These are phyloP conservation scores for Ditylenchus weischeri DNA, from an alignment of 2,888 invertebrate genomes.

Conservation along the genomic window DNA sequence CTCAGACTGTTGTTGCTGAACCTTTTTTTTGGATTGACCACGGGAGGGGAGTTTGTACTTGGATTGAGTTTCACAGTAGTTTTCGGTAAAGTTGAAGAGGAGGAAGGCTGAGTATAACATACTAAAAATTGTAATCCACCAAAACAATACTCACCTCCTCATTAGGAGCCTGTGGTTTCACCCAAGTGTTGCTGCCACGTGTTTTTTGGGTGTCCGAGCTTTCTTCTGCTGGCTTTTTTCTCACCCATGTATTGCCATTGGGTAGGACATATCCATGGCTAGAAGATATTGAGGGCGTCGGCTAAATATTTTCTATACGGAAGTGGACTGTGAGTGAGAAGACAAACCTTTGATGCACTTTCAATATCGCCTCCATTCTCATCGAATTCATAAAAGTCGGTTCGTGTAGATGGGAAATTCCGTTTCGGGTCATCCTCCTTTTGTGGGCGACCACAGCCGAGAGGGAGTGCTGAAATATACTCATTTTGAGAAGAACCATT, in stretches of 20 bases:
- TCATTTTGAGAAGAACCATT: too few species aligned
- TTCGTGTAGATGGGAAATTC: slow-evolving; percentile 18
- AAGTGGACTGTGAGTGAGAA: background rate
- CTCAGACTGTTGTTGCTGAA: slow-evolving; percentile 18
- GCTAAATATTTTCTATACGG: background rate
- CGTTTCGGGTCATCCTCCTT: slow-evolving; percentile 9
- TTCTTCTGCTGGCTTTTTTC: slow-evolving; percentile 16
- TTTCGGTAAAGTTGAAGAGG: too few species aligned
- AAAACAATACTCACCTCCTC: background rate
- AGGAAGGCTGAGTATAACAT: background rate
- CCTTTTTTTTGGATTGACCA: slow-evolving; percentile 5
- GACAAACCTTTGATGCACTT: background rate
- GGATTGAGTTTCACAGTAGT: too few species aligned
- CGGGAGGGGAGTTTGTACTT: too few species aligned
- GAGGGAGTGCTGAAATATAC: background rate
- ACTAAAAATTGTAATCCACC: background rate
- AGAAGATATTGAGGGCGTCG: too few species aligned
- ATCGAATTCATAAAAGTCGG: slow-evolving; percentile 6
- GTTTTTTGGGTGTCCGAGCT: too few species aligned
- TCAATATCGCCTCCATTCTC: background rate
- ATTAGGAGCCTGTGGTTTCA: background rate
- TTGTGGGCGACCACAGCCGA: slow-evolving; percentile 27
- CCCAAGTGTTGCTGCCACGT: too few species aligned
- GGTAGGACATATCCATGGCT: slow-evolving; percentile 16
- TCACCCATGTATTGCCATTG: slow-evolving; percentile 23